Base-by-base conservation (phyloP, 2,113 vertebrate genomes). In the Cryptoleucopteryx plumbea region DNA sequence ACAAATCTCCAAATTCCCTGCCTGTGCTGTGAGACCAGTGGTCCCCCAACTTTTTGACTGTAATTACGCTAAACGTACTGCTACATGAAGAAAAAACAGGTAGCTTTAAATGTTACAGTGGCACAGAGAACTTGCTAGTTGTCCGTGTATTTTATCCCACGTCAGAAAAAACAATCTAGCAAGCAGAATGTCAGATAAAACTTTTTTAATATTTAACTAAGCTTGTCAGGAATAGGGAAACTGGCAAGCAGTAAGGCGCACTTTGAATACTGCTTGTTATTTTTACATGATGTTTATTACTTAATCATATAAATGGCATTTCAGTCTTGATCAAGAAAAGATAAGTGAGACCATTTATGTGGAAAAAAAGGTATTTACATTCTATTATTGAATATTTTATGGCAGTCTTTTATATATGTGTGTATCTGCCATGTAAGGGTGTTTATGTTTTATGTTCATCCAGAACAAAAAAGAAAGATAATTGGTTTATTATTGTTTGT, bases 121-220 rank as follows among this genome's bases (percentile, higher is more conserved):
- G 10, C 26, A 56, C 1, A 70, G 79, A 86, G 25, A 86, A 74
- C 22, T 15, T 31, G 20, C 9, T 70, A n/a, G 29, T 11, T 82
- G 13, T n/a, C 18, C 22, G n/a, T 58, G 21, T 55, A 43, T 71
- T 92, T 82, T 74, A 89, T 38, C 66, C 86, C 36, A 79, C 13
- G 10, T n/a, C 73, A 62, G 22, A 82, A 73, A 65, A 70, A 43
- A 2, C 21, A 75, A 73, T 6, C 9, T 9, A 82, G 34, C 23
- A 74, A 56, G 27, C 8, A 71, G 25, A 87, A 74, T 59, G 31
- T 74, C 31, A 83, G 83, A 86, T 47, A 86, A 78, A 78, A 50
- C 16, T 17, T 80, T 80, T 73, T 86, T 40, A 96, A 95, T 95
- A 65, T 93, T 96, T 95, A 94, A 94, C 92, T 74, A 63, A 66